A percentile compares a stretch with the other conserved stretches of the same genome.
Conservation (phyloP, 2,113 vertebrate species). For the Plecturocebus donacophilus region DNA sequence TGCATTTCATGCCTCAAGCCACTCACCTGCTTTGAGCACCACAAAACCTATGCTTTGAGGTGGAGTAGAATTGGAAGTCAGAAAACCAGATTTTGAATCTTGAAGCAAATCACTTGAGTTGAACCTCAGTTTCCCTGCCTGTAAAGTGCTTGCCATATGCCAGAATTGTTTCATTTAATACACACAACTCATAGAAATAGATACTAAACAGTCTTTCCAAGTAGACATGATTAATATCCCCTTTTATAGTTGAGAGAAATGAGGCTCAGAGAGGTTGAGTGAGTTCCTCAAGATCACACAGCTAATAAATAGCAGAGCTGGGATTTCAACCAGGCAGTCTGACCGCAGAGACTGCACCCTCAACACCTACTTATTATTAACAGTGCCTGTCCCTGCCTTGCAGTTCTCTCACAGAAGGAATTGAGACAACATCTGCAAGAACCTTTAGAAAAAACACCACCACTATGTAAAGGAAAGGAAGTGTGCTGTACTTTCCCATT, state of each 20-base stretch:
- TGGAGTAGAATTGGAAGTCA: background rate
- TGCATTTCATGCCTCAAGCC: background rate
- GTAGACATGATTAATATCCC: background rate
- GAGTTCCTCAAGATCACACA: background rate
- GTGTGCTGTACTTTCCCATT: rapidly evolving
- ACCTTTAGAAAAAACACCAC: background rate
- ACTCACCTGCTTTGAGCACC: background rate
- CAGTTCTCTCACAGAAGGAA: background rate
- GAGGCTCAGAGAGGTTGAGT: background rate
- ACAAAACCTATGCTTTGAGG: background rate
- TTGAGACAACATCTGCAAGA: background rate
- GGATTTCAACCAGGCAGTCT: background rate
- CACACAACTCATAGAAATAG: background rate
- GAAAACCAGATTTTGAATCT: background rate
- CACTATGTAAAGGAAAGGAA: background rate
- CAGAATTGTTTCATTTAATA: background rate
- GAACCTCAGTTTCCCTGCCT: background rate
- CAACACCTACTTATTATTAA: rapidly evolving
- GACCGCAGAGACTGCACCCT: background rate
- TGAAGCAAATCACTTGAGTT: background rate
- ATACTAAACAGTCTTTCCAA: background rate
- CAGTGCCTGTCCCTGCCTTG: background rate
- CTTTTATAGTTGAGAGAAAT: background rate
- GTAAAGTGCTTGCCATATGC: background rate
- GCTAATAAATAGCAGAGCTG: background rate